phyloP scores from a whole-genome alignment of 2,797 vertebrate genomes.

The Spizella passerina region DNA sequence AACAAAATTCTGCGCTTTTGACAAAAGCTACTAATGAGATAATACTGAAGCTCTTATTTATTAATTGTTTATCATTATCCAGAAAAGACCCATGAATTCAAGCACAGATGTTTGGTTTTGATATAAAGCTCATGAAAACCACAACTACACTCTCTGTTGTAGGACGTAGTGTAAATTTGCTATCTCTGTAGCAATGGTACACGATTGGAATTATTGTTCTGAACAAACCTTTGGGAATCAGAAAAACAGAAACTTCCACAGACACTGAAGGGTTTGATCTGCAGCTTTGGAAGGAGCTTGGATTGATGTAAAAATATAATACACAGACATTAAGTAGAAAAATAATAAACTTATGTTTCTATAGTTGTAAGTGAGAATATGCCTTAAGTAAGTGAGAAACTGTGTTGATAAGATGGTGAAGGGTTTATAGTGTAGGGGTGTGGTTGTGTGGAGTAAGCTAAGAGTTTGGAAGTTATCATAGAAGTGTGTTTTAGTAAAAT shows the following conservation, averaged over 20 bases:
- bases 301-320: background rate
- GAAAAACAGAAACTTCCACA: background rate
- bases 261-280: background rate
- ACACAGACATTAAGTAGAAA: background rate
- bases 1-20: background rate
- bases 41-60: background rate
- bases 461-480: background rate
- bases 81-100: background rate
- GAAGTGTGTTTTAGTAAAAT: background rate
- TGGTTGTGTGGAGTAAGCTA: background rate
- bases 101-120: background rate
- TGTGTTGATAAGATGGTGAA: background rate
- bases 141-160: background rate
- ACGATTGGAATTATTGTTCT: fast-evolving
- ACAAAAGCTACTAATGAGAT: background rate
- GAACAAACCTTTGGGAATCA: background rate
- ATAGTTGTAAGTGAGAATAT: background rate
- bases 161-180: background rate
- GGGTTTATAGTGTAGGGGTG: background rate
- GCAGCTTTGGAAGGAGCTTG: background rate
- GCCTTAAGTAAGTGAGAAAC: background rate
- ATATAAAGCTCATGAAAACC: background rate
- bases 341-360: background rate
- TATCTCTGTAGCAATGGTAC: background rate
- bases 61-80: background rate